Evolutionary conservation across 2,888 invertebrate species (phyloP), one percentile per base, ranked within the genome.

Genomic region (Furcula furcula): DNA sequence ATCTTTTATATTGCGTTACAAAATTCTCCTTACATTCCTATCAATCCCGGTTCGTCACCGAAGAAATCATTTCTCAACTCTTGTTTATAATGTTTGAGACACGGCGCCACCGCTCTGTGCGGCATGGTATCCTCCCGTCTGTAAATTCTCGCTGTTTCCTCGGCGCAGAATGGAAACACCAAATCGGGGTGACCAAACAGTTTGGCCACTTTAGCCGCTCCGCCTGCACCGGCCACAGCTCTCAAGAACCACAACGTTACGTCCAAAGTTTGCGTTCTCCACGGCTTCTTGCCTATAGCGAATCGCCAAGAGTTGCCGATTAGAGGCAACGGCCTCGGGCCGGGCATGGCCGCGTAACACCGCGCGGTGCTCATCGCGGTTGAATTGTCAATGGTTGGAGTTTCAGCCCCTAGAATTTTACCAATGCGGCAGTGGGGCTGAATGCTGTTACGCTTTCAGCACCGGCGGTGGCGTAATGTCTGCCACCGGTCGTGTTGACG

Each of bases 231-330:
- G 10, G 87, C 87, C 18, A 83, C 46, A 7, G 77, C 76, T 84
- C 91, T 55, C 66, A 89, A 53, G 80, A 77, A 83, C 88, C 87
- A 88, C 33, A 88, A 45, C 1, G 87, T 83, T 4, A 89, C 61
- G 89, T 85, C 68, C 69, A 91, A 79, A 64, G 91, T 92, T 83
- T 92, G 69, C 1, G 87, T 86, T 27, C 64, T 63, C 88, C 88
- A 88, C 1, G 84, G 87, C 37, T 80, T 78, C 44, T 68, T 71
- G 7, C 85, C 83, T 40, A 88, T 91, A 30, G 94, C 93, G 74
- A 95, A 95, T 49, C 95, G 89, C 95, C 95, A 95, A 2, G 94
- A 92, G 72, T 95, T 95, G 34, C 95, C 95, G 30, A 95, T 81
- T 28, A 95, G 36, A 1, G 95, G 95, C 65, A 94, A 73, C 30